phyloP scores from a whole-genome alignment of 2,113 vertebrate genomes.

The Poeciliopsis retropinna region DNA sequence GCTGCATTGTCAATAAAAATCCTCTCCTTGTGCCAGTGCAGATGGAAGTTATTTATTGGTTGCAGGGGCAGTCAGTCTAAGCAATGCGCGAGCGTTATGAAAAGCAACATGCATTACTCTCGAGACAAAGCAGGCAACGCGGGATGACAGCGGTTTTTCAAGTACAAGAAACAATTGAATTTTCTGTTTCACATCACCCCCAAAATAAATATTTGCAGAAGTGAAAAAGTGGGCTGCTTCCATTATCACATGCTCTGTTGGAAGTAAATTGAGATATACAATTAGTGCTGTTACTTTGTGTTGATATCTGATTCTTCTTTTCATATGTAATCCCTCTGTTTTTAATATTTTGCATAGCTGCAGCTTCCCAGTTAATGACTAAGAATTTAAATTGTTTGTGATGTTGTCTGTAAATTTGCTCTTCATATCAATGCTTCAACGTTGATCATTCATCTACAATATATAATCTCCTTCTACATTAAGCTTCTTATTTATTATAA shows the following conservation, averaged over 20 bases:
- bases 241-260: background rate
- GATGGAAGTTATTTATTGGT: constrained; percentile 10
- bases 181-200: constrained; percentile 23
- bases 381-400: background rate
- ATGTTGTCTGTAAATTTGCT: background rate
- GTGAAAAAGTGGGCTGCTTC: constrained; percentile 7
- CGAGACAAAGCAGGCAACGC: background rate
- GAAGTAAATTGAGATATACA: constrained; percentile 8
- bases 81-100: constrained; percentile 7
- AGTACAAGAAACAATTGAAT: constrained; percentile 29
- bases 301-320: background rate
- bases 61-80: constrained; percentile 4
- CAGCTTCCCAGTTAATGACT: background rate
- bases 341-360: background rate
- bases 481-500: constrained; percentile 19
- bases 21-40: constrained; percentile 1
- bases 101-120: constrained; percentile 22
- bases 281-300: constrained; percentile 3
- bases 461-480: constrained; percentile 18
- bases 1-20: constrained; percentile 38
- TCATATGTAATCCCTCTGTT: background rate
- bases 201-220: constrained; percentile 40
- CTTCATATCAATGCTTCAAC: background rate
- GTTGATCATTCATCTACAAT: constrained; percentile 6
- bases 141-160: constrained; percentile 6